Base-by-base conservation (phyloP, 2,113 vertebrate genomes). In the Pungitius pungitius region DNA sequence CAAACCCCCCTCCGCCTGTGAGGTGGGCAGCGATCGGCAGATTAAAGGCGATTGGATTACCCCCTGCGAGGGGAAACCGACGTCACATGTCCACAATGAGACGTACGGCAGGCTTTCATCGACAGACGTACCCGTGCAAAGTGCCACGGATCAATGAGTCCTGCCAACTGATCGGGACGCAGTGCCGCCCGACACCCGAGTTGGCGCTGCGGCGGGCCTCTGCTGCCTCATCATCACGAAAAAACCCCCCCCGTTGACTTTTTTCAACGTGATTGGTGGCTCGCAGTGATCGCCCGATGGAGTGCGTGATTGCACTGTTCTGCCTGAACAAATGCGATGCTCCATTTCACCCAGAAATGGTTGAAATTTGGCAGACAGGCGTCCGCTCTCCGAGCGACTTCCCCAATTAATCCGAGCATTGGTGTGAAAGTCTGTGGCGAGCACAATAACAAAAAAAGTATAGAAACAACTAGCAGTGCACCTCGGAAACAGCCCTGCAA, bases 231-330 rank as follows among this genome's bases (percentile, higher is more conserved):
- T 75, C 75, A 64, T 54, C 7, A n/a, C n/a, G n/a, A n/a, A n/a
- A 66, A 61, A 61, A 73, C 63, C 17, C 15, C 15, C 27, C 22
- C 64, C 64, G 64, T 22, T 84, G 64, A 56, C 42, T 63, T 55
- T 52, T 73, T 24, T 75, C 24, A 73, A 62, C 72, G 71, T 66
- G 68, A 66, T 70, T 73, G 68, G 64, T 68, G 75, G 66, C 67
- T 65, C 69, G 78, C 65, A 73, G 45, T 59, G 52, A 72, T 71
- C 55, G 37, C 65, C 73, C 75, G 78, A 80, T 83, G 75, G 65
- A 78, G 56, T 81, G 75, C 77, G 47, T 80, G 79, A 75, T 80
- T 77, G 74, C 67, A 70, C 20, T 40, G 69, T 82, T 84, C 59
- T 78, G 76, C 70, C 71, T 73, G 78, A 88, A 60, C 67, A 80